Percentiles rank a stretch among this genome's conserved stretches.
phyloP scores from a whole-genome alignment of 1,140 invertebrate species.

The Philopotamus ludificatus region DNA sequence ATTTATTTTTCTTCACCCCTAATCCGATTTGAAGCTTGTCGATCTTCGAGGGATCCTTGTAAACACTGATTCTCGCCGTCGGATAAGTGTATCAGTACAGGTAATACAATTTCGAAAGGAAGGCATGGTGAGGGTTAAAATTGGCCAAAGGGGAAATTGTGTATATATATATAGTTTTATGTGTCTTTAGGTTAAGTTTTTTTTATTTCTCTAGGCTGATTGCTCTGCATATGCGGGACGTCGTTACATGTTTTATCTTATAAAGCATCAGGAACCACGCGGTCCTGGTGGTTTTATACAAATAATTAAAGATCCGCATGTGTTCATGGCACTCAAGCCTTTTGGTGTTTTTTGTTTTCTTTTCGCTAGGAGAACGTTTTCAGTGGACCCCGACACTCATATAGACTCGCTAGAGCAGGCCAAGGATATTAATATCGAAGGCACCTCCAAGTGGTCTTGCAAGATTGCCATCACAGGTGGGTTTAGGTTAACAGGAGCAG shows the following conservation, averaged over 20 bases:
- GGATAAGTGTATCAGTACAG: background rate
- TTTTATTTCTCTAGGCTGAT: slow-evolving; percentile 1
- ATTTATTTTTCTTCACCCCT: background rate
- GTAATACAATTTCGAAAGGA: background rate
- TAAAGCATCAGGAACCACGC: too few species aligned
- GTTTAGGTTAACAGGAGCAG: slow-evolving; percentile 51
- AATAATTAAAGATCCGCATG: too few species aligned
- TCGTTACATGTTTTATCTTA: too few species aligned
- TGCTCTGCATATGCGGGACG: slow-evolving; percentile 4
- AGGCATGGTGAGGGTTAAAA: background rate
- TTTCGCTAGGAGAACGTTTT: slow-evolving; percentile 83
- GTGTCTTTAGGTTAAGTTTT: background rate
- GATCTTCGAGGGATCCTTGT: background rate
- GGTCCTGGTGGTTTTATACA: too few species aligned
- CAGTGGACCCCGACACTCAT: slow-evolving; percentile 97
- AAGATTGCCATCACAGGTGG: slow-evolving; percentile 98
- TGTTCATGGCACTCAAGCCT: slow-evolving; percentile 34
- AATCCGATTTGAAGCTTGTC: slow-evolving; percentile 5
- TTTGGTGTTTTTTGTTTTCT: slow-evolving; percentile 34
- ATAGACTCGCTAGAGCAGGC: slow-evolving; percentile 98
- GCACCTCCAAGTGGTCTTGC: slow-evolving; percentile 99
- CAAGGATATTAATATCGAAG: slow-evolving; percentile 96
- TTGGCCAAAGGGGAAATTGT: background rate
- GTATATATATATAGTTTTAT: slow-evolving; percentile 1
- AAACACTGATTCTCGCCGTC: background rate